These are phyloP conservation scores for Diaprepes abbreviatus DNA, from an alignment of 2,888 invertebrate species.

Conservation along the genomic window DNA sequence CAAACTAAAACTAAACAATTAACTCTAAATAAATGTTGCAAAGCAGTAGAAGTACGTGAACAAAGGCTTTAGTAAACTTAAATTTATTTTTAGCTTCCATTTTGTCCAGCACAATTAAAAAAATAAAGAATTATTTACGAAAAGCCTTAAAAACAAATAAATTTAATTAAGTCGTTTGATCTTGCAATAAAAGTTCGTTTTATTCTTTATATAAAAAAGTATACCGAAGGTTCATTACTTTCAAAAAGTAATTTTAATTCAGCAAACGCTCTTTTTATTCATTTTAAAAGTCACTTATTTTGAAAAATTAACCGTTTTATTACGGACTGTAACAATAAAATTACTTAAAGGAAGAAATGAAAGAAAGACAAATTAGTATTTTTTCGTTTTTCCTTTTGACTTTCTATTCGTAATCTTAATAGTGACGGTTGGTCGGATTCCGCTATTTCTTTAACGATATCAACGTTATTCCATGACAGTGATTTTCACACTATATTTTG, in stretches of 20 bases:
- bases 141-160: too few species aligned
- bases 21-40: too few species aligned
- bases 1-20: too few species aligned
- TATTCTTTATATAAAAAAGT: conserved; percentile 9
- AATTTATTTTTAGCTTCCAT: too few species aligned
- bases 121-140: too few species aligned
- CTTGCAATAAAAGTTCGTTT: neutral
- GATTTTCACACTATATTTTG: too few species aligned
- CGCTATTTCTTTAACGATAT: neutral
- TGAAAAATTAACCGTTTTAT: conserved; percentile 22
- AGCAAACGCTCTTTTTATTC: conserved; percentile 6
- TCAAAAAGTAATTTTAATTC: neutral
- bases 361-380: neutral
- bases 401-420: neutral
- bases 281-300: conserved; percentile 21
- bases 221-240: conserved; percentile 7
- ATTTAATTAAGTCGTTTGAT: too few species aligned
- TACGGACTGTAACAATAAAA: conserved; percentile 13
- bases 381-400: neutral
- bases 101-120: too few species aligned
- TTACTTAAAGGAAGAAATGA: conserved; percentile 12
- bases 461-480: too few species aligned
- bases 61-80: too few species aligned
- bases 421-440: neutral
- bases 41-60: too few species aligned